Evolutionary conservation across 2,113 vertebrate genomes (phyloP).

Genomic region (Epinephelus cyanopodus): DNA sequence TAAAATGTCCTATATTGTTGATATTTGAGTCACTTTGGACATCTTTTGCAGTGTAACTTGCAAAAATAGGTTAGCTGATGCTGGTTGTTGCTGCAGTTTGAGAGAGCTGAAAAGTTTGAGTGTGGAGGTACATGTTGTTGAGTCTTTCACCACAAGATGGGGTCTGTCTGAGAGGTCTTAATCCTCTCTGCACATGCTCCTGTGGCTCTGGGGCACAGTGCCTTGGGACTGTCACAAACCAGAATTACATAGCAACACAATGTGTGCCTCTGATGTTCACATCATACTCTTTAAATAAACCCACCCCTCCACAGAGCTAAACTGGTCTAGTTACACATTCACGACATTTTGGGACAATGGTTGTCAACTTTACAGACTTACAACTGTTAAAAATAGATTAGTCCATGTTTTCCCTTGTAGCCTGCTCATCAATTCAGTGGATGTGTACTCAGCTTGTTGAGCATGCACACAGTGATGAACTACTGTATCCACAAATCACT

Average conservation of each 20-base stretch:
- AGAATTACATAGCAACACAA: constrained; percentile 47
- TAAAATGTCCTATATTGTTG: too few relatives aligned
- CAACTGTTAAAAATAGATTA: constrained; percentile 21
- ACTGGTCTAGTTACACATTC: constrained; percentile 22
- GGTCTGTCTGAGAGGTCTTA: constrained; percentile 56
- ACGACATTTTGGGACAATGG: constrained; percentile 15
- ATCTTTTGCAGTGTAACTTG: neutral
- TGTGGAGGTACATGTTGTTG: constrained; percentile 60
- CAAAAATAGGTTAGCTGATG: constrained; percentile 30
- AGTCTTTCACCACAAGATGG: constrained; percentile 81
- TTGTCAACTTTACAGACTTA: constrained; percentile 13
- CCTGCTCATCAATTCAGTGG: neutral
- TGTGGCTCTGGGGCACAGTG: constrained; percentile 26
- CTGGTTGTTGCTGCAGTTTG: neutral
- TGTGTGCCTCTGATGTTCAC: constrained; percentile 32
- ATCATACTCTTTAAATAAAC: constrained; percentile 37
- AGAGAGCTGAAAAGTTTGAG: constrained; percentile 15
- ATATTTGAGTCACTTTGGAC: neutral
- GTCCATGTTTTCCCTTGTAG: neutral
- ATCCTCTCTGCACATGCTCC: constrained; percentile 25
- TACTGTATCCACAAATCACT: neutral
- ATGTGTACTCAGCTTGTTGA: constrained; percentile 5
- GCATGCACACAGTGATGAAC: neutral
- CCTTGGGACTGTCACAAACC: constrained; percentile 45
- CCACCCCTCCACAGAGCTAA: neutral